A percentile compares a stretch with the other conserved stretches of the same genome.
Conservation (phyloP, 2,888 invertebrate species). For the Patella caerulea region DNA sequence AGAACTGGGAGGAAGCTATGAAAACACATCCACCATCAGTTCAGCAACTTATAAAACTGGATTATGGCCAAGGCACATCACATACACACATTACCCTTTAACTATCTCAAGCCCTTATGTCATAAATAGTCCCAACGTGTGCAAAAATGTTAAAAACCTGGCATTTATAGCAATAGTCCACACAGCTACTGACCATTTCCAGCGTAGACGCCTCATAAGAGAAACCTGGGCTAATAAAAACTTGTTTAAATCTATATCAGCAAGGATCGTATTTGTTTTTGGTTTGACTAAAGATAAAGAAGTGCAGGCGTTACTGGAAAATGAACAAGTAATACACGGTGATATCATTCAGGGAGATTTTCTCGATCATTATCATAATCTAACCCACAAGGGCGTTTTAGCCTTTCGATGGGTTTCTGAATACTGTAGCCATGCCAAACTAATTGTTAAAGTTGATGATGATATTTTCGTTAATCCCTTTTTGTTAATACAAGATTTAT, state of each 20-base stretch:
- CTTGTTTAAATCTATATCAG: conserved; percentile 39
- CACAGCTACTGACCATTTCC: conserved; percentile 49
- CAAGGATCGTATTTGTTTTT: conserved; percentile 54
- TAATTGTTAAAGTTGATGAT: conserved; percentile 59
- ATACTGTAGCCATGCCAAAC: conserved; percentile 49
- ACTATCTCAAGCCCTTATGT: conserved; percentile 47
- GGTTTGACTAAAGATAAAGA: conserved; percentile 42
- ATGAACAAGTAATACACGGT: conserved; percentile 48
- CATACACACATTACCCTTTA: conserved; percentile 46
- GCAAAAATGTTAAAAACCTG: conserved; percentile 38
- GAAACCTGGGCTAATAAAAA: conserved; percentile 58
- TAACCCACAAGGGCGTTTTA: conserved; percentile 59
- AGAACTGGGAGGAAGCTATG: no score
- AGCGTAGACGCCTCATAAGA: conserved; percentile 47
- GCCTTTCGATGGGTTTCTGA: conserved; percentile 56
- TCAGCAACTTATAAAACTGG: no score
- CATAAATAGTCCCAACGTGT: conserved; percentile 51
- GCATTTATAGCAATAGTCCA: conserved; percentile 55
- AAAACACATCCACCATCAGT: no score
- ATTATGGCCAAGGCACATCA: neutral
- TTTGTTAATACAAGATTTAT: conserved; percentile 44
- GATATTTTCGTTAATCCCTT: conserved; percentile 62
- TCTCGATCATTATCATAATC: conserved; percentile 54
- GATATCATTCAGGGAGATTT: conserved; percentile 62
- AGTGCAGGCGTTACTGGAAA: conserved; percentile 49